Percentiles rank a stretch among this genome's conserved stretches.
Evolutionary conservation across 2,797 vertebrate species (phyloP).

Genomic region (Merluccius polli): DNA sequence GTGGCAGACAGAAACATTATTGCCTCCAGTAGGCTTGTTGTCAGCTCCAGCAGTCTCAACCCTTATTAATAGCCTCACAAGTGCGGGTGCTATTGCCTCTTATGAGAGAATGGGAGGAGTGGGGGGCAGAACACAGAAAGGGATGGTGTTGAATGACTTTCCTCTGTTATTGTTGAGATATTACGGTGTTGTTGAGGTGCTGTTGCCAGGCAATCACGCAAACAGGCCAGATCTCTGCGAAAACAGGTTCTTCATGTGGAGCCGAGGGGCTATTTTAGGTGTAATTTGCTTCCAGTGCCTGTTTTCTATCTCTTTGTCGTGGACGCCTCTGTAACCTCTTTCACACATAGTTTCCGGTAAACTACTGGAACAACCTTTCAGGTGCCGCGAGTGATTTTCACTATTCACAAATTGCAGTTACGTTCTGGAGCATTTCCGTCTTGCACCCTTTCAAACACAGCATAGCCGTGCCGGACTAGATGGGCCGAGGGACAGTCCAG

Average conservation of each 20-base stretch:
- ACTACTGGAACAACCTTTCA: too few relatives aligned
- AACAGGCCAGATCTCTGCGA: background rate
- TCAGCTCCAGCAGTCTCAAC: slow-evolving; percentile 40
- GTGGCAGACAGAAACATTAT: slow-evolving; percentile 25
- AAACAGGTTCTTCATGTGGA: background rate
- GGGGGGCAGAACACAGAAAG: background rate
- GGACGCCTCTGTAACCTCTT: too few relatives aligned
- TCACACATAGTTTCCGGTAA: too few relatives aligned
- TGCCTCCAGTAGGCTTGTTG: slow-evolving; percentile 47
- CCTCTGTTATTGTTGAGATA: background rate
- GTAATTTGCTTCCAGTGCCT: background rate
- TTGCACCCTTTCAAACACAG: too few relatives aligned
- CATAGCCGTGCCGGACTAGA: too few relatives aligned
- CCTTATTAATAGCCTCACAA: too few relatives aligned
- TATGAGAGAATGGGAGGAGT: too few relatives aligned
- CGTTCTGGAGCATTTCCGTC: too few relatives aligned
- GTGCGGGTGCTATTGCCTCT: slow-evolving; percentile 24
- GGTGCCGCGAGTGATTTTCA: too few relatives aligned
- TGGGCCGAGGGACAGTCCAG: too few relatives aligned
- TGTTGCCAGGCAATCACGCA: slow-evolving; percentile 1
- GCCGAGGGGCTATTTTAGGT: background rate
- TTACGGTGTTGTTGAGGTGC: background rate
- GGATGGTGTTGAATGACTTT: background rate
- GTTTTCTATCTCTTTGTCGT: background rate
- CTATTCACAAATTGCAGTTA: too few relatives aligned